Percentiles rank a stretch among this genome's conserved stretches.
Conservation (phyloP, 2,113 vertebrate species). For the Leucosticte australis region DNA sequence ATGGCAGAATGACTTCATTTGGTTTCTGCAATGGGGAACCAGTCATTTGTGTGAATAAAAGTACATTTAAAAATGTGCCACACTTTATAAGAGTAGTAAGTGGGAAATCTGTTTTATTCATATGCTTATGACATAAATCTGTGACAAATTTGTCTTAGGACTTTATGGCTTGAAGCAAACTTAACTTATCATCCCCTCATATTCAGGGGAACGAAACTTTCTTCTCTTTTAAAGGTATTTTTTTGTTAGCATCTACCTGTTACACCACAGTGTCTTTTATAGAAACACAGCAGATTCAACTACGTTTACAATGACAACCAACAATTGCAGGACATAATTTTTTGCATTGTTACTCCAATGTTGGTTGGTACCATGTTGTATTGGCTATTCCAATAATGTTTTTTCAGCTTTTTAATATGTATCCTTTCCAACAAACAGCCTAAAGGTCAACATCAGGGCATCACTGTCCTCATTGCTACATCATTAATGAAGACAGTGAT, state of each 20-base stretch:
- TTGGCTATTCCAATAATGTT: not conserved
- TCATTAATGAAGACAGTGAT: not conserved
- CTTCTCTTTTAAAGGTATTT: not conserved
- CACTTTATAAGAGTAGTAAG: not conserved
- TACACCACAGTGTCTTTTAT: not conserved
- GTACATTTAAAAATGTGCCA: not conserved
- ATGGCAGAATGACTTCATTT: not conserved
- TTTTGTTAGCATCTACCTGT: not conserved
- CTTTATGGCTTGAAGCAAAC: not conserved
- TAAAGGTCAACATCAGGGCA: not conserved
- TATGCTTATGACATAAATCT: not conserved
- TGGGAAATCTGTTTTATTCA: not conserved
- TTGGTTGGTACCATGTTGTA: not conserved
- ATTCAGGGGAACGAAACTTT: not conserved
- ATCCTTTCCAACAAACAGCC: not conserved
- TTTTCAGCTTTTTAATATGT: not conserved
- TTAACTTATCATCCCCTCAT: not conserved
- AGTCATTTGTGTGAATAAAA: not conserved
- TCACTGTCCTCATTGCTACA: not conserved
- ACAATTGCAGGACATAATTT: not conserved
- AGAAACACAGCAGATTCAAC: not conserved
- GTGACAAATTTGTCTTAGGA: not conserved
- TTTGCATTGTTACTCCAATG: not conserved
- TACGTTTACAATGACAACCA: not conserved
- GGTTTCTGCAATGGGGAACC: not conserved